Base-by-base conservation (phyloP, 2,888 invertebrate species). In the Agrilus biguttatus region DNA sequence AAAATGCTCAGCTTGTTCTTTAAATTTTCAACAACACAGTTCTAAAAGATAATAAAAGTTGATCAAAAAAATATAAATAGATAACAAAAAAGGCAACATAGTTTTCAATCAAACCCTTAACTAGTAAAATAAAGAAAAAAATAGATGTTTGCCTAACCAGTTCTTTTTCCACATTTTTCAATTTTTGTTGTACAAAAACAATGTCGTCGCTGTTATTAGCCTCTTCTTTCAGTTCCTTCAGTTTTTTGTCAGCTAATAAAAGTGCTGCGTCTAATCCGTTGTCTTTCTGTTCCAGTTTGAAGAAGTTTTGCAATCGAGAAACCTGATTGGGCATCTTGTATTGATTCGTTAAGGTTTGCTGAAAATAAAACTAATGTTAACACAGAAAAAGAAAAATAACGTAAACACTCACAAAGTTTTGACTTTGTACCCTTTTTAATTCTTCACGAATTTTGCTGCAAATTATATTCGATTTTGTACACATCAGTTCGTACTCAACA, bases 401-500 rank as follows among this genome's bases (percentile, higher is more conserved):
- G 17, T 14, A 13, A 33, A 17, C 36, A 38, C 3, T 14, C 23
- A 36, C 21, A 21, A 21, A 21, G 21, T 21, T 38, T 7, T 19
- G 13, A 2, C 40, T 21, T 28, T 45, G 28, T 13, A 42, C 14
- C 10, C 35, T 35, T 10, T 21, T 12, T 17, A 45, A 4, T 13
- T 37, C 21, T 3, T 14, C 14, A 12, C 40, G 37, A 4, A 43
- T 33, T 36, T 28, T 36, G 8, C 35, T 32, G 28, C 28, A 28
- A 28, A 28, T 28, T 33, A 45, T 43, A 6, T 39, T 40, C 7
- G 33, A 36, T 3, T 34, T 19, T 14, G 33, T 14, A 14, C 42
- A 43, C 14, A 43, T 13, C 19, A 49, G 35, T 33, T 45, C 44
- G n/a, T 44, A 41, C 19, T 44, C 43, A 8, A 47, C 42, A 28